Evolutionary conservation across 1,140 invertebrate species (phyloP), one percentile per base, ranked within the genome.

Genomic region (Ganaspis sp.): DNA sequence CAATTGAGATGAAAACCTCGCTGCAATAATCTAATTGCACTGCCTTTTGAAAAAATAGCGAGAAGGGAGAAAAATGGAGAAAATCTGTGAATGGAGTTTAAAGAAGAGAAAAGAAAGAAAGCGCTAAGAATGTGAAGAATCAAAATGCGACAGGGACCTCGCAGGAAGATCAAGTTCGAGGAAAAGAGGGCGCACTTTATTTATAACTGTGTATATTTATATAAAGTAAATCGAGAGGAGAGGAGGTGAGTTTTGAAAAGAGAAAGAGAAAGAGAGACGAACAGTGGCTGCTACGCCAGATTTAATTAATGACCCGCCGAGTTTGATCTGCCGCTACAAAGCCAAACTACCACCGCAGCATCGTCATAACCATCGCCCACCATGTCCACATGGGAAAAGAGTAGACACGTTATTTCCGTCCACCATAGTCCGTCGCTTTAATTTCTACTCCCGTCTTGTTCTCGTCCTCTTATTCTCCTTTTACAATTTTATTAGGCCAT

Each of bases 241-340:
- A 64, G 23, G 21, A 45, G 42, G 42, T 54, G 76, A 9, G 70
- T 9, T n/a, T 23, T 64, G 69, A 70, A 37, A 17, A 54, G 23
- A 23, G 11, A 21, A 71, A 42, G 23, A 23, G 19, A 23, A 12
- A 72, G 38, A 21, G 21, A 45, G 42, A 72, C 15, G 37, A 40
- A 71, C 70, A 23, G 42, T 72, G 70, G 70, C 42, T 71, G 86
- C 86, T 84, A 81, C 84, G 84, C 85, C 83, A 84, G 86, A 86
- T 87, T 88, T 88, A 88, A 89, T 89, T 89, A 89, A 89, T 88
- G 88, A 88, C 86, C 85, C 87, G 88, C 82, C 86, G 86, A 88
- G 86, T 88, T 89, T 88, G 87, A 89, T 89, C 87, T 86, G 86
- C 86, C 86, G 82, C 83, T 87, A 86, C 86, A 85, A 87, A 87